phyloP scores from a whole-genome alignment of 2,797 vertebrate species.

The Rhinogobio ventralis region DNA sequence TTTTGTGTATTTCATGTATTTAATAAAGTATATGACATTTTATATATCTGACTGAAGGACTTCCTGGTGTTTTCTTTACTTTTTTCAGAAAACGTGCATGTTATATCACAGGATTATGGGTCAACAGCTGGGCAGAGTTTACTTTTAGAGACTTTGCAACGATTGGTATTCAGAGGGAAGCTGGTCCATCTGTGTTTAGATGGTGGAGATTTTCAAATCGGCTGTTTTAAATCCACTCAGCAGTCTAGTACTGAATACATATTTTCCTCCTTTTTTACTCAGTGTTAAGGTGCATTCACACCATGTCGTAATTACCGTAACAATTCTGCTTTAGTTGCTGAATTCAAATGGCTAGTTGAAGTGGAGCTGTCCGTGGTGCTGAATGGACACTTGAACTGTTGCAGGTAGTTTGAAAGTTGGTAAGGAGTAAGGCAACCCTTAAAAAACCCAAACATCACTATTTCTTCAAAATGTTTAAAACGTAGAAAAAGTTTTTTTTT shows the following conservation, averaged over 20 bases:
- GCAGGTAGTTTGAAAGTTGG: not conserved
- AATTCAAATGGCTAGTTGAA: not conserved
- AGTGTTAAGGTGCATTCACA: not conserved
- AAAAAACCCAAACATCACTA: not conserved
- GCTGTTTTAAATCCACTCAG: slow-evolving; percentile 3
- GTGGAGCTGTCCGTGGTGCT: slow-evolving; percentile 38
- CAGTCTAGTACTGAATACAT: not conserved
- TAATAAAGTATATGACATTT: slow-evolving; percentile 46
- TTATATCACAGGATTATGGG: slow-evolving; percentile 54
- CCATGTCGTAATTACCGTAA: not conserved
- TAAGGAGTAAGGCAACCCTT: not conserved
- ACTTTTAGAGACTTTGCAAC: slow-evolving; percentile 32
- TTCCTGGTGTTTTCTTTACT: not conserved
- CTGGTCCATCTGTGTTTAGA: slow-evolving; percentile 3
- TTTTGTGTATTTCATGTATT: slow-evolving; percentile 45
- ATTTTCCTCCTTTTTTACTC: not conserved
- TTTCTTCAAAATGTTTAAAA: not conserved
- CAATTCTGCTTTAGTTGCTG: not conserved
- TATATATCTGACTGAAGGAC: slow-evolving; percentile 28
- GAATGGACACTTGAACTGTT: slow-evolving; percentile 25
- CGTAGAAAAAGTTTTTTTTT: not conserved
- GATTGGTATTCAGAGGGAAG: not conserved
- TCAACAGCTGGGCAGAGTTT: slow-evolving; percentile 47
- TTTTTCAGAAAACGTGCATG: not conserved
- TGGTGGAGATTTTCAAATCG: slow-evolving; percentile 29